Evolutionary conservation across 2,797 vertebrate species (phyloP).

Genomic region (Adelosebastes latens): DNA sequence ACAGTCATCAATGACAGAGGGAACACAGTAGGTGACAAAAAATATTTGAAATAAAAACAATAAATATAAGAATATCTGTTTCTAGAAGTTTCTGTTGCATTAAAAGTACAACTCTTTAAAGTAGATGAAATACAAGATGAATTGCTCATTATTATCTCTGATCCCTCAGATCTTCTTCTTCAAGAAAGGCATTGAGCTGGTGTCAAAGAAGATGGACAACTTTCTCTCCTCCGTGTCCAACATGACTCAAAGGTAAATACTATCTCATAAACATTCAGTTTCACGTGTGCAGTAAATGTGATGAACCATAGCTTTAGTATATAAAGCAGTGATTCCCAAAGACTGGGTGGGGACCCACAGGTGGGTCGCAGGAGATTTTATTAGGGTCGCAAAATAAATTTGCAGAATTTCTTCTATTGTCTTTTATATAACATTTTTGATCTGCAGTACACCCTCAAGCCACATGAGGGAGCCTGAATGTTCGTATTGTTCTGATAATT

Average conservation of each 20-base stretch:
- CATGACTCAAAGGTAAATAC: constrained; percentile 91
- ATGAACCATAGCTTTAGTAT: neutral
- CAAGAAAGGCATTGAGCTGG: constrained; percentile 94
- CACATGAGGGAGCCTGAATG: too few species aligned
- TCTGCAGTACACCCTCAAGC: too few species aligned
- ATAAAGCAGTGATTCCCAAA: neutral
- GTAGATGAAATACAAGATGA: neutral
- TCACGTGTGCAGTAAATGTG: neutral
- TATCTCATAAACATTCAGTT: neutral
- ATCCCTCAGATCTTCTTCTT: constrained; percentile 91
- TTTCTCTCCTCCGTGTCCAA: constrained; percentile 89
- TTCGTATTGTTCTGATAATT: too few species aligned
- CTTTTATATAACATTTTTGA: too few species aligned
- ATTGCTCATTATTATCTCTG: neutral
- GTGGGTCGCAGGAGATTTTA: too few species aligned
- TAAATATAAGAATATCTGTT: neutral
- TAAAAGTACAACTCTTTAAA: neutral
- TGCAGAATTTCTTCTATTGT: too few species aligned
- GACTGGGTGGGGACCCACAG: too few species aligned
- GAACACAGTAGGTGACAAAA: too few species aligned
- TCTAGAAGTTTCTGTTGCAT: neutral
- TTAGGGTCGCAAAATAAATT: too few species aligned
- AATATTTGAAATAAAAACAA: too few species aligned
- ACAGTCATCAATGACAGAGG: too few species aligned
- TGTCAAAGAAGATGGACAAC: constrained; percentile 93